A percentile compares a stretch with the other conserved stretches of the same genome.
phyloP scores from a whole-genome alignment of 1,140 invertebrate species.

The Globodera ellingtonae region DNA sequence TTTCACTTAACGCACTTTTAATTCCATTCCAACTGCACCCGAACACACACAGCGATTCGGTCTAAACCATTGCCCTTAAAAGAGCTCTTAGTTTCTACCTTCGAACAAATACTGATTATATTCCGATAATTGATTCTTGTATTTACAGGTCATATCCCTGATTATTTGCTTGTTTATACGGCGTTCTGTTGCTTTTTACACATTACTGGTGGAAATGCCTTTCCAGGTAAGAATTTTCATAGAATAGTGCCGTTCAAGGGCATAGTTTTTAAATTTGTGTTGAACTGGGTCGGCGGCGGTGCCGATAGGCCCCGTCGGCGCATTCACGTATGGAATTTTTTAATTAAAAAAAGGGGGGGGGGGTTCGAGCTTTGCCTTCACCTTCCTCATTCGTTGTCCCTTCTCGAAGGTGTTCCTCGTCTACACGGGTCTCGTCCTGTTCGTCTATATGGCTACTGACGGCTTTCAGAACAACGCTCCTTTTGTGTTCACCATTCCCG shows the following conservation, averaged over 20 bases:
- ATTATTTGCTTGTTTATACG: neutral
- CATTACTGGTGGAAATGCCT: neutral
- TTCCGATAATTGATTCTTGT: neutral
- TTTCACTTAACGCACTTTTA: no score
- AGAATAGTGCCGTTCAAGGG: neutral
- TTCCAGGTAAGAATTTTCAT: neutral
- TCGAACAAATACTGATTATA: no score
- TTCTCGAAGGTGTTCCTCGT: slow-evolving; percentile 20
- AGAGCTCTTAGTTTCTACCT: no score
- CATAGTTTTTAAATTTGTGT: neutral
- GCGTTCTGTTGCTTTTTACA: neutral
- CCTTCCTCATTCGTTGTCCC: neutral
- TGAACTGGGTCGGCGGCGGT: no score
- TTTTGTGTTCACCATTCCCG: slow-evolving; percentile 47
- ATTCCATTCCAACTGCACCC: no score
- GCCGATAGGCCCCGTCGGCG: neutral
- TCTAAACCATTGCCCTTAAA: no score
- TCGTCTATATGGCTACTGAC: slow-evolving; percentile 48
- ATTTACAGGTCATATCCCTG: slow-evolving; percentile 5
- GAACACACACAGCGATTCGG: no score
- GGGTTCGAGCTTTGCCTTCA: neutral
- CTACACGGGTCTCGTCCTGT: slow-evolving; percentile 34
- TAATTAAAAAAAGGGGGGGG: no score
- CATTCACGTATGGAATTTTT: no score
- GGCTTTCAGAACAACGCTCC: slow-evolving; percentile 49